Evolutionary conservation across 2,797 vertebrate species (phyloP).

Genomic region (Liparis tanakae): DNA sequence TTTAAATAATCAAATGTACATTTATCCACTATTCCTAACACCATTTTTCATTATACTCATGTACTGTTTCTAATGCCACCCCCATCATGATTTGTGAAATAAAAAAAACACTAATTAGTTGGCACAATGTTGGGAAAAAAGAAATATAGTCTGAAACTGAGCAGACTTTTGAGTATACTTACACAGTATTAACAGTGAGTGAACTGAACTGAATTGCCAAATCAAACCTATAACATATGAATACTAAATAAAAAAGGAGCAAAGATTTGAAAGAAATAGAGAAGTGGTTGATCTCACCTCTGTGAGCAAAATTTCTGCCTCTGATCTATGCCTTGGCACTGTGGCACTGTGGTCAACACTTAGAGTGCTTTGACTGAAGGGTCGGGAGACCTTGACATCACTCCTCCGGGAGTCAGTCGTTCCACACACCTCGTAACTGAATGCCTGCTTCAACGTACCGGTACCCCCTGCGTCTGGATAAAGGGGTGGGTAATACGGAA

Average conservation of each 20-base stretch:
- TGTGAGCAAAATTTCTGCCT: constrained; percentile 54
- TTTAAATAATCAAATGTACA: not conserved
- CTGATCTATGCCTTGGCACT: constrained; percentile 63
- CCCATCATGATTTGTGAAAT: not conserved
- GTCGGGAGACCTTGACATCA: constrained; percentile 65
- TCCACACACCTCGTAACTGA: constrained; percentile 80
- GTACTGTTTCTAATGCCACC: not conserved
- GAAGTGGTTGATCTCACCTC: constrained; percentile 74
- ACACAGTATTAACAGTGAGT: not conserved
- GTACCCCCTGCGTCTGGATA: constrained; percentile 76
- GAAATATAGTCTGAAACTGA: not conserved
- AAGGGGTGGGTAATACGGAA: constrained; percentile 80
- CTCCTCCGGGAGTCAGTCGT: constrained; percentile 81
- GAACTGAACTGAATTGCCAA: not conserved
- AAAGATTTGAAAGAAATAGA: not conserved
- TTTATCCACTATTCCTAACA: not conserved
- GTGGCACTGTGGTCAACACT: constrained; percentile 67
- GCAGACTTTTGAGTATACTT: not conserved
- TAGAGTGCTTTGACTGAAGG: constrained; percentile 72
- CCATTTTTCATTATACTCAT: not conserved
- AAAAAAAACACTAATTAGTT: not conserved
- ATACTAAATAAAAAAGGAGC: not conserved
- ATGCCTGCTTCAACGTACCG: constrained; percentile 77
- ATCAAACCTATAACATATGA: not conserved
- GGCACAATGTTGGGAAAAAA: not conserved